Evolutionary conservation across 2,113 vertebrate genomes (phyloP).

Genomic region (Pterocles burchelli): DNA sequence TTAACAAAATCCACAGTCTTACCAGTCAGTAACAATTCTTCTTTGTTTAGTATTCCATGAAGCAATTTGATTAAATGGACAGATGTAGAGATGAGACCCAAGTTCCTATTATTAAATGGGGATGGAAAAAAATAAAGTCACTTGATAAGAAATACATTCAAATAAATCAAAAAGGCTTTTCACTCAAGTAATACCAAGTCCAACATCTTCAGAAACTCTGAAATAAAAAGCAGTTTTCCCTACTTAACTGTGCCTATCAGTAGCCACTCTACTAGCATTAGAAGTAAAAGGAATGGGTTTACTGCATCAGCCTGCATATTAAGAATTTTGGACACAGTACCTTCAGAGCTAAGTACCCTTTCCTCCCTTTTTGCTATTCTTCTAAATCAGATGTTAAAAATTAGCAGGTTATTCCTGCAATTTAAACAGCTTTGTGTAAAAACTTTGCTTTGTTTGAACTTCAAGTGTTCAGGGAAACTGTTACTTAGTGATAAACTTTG

Average conservation of each 20-base stretch:
- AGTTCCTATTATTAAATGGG: constrained; percentile 50
- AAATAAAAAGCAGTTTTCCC: not conserved
- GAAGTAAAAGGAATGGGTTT: not conserved
- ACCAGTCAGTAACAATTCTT: constrained; percentile 73
- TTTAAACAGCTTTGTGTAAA: not conserved
- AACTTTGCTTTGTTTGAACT: not conserved
- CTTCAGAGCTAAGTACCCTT: not conserved
- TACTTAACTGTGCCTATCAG: not conserved
- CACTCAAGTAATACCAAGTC: not conserved
- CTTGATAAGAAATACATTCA: not conserved
- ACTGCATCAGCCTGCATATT: not conserved
- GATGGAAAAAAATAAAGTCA: not conserved
- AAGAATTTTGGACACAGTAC: not conserved
- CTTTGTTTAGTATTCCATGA: constrained; percentile 62
- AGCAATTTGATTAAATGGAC: constrained; percentile 73
- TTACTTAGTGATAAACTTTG: not conserved
- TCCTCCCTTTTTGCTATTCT: not conserved
- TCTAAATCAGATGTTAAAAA: not conserved
- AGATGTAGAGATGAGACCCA: constrained; percentile 68
- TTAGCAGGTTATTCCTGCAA: not conserved
- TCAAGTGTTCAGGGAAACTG: not conserved
- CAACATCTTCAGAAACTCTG: not conserved
- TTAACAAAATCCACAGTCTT: constrained; percentile 30
- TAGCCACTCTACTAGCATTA: not conserved
- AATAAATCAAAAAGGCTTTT: not conserved